phyloP scores from a whole-genome alignment of 1,140 invertebrate genomes.

The Brachionus rubens region DNA sequence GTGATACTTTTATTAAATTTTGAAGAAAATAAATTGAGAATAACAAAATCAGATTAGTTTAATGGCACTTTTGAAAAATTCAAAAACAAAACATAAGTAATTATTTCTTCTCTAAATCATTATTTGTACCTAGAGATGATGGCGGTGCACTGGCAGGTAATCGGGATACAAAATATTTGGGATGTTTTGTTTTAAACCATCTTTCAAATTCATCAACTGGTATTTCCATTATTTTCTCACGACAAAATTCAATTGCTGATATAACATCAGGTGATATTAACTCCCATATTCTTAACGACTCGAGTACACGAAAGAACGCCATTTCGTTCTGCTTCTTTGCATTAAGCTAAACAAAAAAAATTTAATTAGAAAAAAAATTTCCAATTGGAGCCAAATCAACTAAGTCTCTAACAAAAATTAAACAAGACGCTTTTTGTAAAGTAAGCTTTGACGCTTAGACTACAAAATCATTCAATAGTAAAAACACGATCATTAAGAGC shows the following conservation, averaged over 20 bases:
- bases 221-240: slow-evolving; percentile 58
- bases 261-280: slow-evolving; percentile 58
- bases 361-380: neutral
- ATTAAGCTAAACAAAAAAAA: slow-evolving; percentile 6
- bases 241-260: slow-evolving; percentile 59
- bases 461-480: too few species aligned
- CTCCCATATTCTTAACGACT: slow-evolving; percentile 52
- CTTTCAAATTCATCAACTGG: slow-evolving; percentile 57
- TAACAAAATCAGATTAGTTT: too few species aligned
- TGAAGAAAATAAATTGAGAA: too few species aligned
- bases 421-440: too few species aligned
- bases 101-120: too few species aligned
- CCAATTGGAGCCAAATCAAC: neutral
- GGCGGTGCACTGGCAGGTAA: slow-evolving; percentile 9
- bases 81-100: too few species aligned
- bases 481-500: too few species aligned
- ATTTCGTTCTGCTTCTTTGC: slow-evolving; percentile 23
- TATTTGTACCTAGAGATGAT: too few species aligned
- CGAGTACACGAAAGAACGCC: neutral
- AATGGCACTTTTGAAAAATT: too few species aligned
- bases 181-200: slow-evolving; percentile 53
- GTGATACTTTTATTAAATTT: too few species aligned
- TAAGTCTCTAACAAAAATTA: neutral
- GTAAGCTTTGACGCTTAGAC: too few species aligned
- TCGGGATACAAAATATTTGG: slow-evolving; percentile 16